A percentile compares a stretch with the other conserved stretches of the same genome.
These are phyloP conservation scores for Platycnemis pennipes DNA, from an alignment of 2,888 invertebrate genomes.

Conservation along the genomic window DNA sequence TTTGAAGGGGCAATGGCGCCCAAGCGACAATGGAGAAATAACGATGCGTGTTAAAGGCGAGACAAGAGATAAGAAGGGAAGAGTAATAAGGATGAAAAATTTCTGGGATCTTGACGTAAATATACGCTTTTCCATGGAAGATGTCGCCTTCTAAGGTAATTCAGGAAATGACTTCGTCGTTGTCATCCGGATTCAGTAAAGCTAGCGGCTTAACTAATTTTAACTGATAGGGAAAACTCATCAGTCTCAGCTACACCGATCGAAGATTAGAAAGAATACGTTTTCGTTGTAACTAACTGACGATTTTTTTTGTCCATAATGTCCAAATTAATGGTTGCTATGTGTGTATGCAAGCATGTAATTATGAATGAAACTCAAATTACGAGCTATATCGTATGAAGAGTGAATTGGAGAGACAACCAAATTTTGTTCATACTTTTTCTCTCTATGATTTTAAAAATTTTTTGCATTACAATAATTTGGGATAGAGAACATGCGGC, in stretches of 20 bases:
- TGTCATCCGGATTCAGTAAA: background rate
- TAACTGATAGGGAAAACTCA: background rate
- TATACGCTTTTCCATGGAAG: background rate
- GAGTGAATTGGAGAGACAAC: no score
- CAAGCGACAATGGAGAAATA: background rate
- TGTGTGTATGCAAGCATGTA: no score
- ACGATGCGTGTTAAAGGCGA: background rate
- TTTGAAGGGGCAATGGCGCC: constrained; percentile 37
- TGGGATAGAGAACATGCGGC: no score
- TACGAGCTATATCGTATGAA: no score
- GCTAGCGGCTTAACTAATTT: background rate
- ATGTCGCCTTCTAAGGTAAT: background rate
- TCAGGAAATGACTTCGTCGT: constrained; percentile 12
- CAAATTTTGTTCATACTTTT: no score
- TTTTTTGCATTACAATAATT: no score
- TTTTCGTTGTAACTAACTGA: background rate
- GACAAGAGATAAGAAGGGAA: background rate
- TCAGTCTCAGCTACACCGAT: background rate
- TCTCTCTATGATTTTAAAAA: no score
- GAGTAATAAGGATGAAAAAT: background rate
- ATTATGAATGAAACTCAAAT: no score
- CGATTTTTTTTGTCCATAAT: no score
- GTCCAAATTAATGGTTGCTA: no score
- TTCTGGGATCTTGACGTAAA: background rate
- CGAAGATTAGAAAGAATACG: background rate